Conservation (phyloP, 2,113 vertebrate genomes). For the Lutjanus erythropterus region DNA sequence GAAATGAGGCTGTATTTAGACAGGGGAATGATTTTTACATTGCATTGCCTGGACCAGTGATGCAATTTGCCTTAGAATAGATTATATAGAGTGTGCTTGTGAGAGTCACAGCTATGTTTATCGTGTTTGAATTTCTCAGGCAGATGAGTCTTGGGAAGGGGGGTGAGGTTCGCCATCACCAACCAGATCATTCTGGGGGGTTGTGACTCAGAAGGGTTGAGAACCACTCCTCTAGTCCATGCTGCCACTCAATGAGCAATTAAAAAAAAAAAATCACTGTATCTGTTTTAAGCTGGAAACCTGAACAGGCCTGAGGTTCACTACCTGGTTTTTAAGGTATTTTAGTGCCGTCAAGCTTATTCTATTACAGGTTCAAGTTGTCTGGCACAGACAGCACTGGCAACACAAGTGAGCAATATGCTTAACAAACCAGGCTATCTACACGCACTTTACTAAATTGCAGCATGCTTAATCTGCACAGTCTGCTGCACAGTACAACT, state of each 20-base stretch:
- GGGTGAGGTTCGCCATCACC: too few species aligned
- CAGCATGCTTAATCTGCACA: not conserved
- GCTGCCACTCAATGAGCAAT: conserved; percentile 5
- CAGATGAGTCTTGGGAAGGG: too few species aligned
- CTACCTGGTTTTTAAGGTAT: not conserved
- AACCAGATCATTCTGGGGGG: too few species aligned
- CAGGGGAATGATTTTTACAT: too few species aligned
- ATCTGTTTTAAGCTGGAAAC: conserved; percentile 10
- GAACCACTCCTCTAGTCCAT: too few species aligned
- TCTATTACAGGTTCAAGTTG: not conserved
- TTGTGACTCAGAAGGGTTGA: too few species aligned
- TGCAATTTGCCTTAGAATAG: too few species aligned
- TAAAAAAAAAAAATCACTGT: not conserved
- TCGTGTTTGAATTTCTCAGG: too few species aligned
- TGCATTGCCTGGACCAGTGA: too few species aligned
- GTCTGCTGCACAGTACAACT: not conserved
- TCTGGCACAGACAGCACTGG: not conserved
- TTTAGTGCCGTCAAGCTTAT: not conserved
- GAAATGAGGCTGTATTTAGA: too few species aligned
- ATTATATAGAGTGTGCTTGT: too few species aligned
- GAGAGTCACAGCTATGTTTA: too few species aligned
- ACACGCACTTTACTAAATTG: not conserved
- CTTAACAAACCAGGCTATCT: not conserved
- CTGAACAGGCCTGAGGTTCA: not conserved
- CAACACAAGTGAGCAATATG: not conserved